Evolutionary conservation across 2,797 vertebrate species (phyloP).

Genomic region (Atherinosoma microstoma): DNA sequence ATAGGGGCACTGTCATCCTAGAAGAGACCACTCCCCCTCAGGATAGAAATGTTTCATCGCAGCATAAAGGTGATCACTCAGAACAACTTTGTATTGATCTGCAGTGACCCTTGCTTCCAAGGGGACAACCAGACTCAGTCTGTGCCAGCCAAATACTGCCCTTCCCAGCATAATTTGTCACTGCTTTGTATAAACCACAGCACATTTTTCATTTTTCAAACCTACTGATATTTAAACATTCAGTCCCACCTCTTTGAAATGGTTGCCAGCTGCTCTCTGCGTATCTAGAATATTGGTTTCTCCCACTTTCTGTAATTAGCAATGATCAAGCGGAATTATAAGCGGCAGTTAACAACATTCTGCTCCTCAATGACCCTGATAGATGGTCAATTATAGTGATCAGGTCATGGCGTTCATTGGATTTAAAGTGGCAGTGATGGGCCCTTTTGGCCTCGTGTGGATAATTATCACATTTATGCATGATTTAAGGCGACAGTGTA

Average conservation of each 20-base stretch:
- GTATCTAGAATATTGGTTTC: conserved; percentile 77
- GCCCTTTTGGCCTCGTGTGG: conserved; percentile 80
- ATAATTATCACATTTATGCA: conserved; percentile 86
- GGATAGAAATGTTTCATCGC: conserved; percentile 9
- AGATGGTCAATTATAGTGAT: conserved; percentile 88
- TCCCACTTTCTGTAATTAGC: conserved; percentile 84
- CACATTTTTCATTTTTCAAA: conserved; percentile 23
- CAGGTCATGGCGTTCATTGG: conserved; percentile 83
- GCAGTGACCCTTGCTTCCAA: conserved; percentile 4
- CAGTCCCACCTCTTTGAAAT: conserved; percentile 39
- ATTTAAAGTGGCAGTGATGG: conserved; percentile 86
- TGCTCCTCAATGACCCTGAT: conserved; percentile 85
- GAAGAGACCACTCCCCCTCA: not conserved
- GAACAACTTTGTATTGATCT: conserved; percentile 25
- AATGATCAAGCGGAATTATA: conserved; percentile 87
- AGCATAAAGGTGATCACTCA: not conserved
- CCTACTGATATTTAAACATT: conserved; percentile 41
- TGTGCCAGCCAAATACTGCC: not conserved
- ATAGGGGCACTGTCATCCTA: not conserved
- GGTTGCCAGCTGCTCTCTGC: conserved; percentile 58
- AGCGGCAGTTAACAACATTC: conserved; percentile 80
- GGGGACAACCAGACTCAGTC: conserved; percentile 1
- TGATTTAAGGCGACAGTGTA: conserved; percentile 85
- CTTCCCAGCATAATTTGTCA: not conserved
- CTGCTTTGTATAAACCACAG: conserved; percentile 11